phyloP scores from a whole-genome alignment of 35 echinoderm and acorn worm genomes.

The Hemicentrotus pulcherrimus region DNA sequence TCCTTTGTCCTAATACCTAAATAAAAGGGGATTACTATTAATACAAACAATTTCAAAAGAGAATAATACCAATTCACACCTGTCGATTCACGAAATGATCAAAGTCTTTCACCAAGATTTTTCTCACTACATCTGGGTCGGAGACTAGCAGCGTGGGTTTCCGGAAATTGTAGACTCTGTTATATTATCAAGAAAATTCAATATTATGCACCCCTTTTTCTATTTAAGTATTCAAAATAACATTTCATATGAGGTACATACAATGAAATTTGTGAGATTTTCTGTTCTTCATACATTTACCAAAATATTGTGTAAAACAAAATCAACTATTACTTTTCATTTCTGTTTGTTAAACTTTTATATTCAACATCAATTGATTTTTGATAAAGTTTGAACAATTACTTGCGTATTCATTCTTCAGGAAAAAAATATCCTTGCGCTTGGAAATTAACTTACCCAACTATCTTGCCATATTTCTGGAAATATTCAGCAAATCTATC shows the following conservation, averaged over 20 bases:
- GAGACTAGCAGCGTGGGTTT: slow-evolving; percentile 46
- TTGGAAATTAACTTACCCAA: slow-evolving; percentile 43
- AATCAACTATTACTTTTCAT: too few relatives aligned
- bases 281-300: too few relatives aligned
- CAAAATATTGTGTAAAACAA: too few relatives aligned
- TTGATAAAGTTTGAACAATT: too few relatives aligned
- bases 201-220: not conserved
- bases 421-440: too few relatives aligned
- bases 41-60: not conserved
- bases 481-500: slow-evolving; percentile 40
- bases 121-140: slow-evolving; percentile 51
- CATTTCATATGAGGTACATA: not conserved
- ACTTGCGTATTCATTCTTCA: too few relatives aligned
- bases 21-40: not conserved
- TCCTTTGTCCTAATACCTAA: not conserved
- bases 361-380: too few relatives aligned
- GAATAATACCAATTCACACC: slow-evolving; percentile 27
- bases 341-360: too few relatives aligned
- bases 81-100: slow-evolving; percentile 39
- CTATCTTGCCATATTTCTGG: slow-evolving; percentile 58
- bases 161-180: slow-evolving; percentile 54
- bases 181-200: not conserved
- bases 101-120: slow-evolving; percentile 56
- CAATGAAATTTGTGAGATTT: not conserved
- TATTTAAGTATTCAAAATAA: not conserved